Conservation (phyloP, 2,113 vertebrate species). For the human region GRCh38 chr16:21264001-21264500, state of each 20-base stretch:
- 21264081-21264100: not conserved
- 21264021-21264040: not conserved
- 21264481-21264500: accelerated
- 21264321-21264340: not conserved
- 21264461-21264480: not conserved
- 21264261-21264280: slow-evolving; percentile 36
- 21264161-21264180: slow-evolving; percentile 6
- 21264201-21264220: not conserved
- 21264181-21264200: not conserved
- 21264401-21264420: not conserved
- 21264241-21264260: slow-evolving; percentile 65
- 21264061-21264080: not conserved
- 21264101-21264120: not conserved
- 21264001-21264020: slow-evolving; percentile 54
- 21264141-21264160: not conserved
- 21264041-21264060: slow-evolving; percentile 32
- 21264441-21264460: not conserved
- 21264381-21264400: not conserved
- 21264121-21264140: not conserved
- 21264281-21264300: not conserved
- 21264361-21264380: not conserved
- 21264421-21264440: not conserved
- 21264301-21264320: not conserved
- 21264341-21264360: not conserved
- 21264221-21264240: slow-evolving; percentile 14